Percentiles rank a stretch among this genome's conserved stretches.
Conservation (phyloP, 2,797 vertebrate genomes). For the Gastrophryne carolinensis region DNA sequence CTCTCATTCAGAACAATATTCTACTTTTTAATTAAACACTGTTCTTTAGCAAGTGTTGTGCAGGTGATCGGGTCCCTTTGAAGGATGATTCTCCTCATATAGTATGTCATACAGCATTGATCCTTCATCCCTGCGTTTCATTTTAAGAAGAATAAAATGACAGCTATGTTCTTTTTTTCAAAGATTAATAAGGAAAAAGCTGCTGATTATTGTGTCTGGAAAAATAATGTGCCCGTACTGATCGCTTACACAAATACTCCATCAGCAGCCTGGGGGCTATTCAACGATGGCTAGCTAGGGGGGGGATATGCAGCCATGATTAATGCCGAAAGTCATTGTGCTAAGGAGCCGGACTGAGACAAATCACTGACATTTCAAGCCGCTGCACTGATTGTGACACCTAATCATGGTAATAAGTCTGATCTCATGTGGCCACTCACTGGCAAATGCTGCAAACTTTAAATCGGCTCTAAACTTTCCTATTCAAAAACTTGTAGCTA, state of each 20-base stretch:
- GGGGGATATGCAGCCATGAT: constrained; percentile 24
- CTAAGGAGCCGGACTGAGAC: constrained; percentile 11
- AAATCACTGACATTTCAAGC: constrained; percentile 26
- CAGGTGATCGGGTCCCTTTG: neutral
- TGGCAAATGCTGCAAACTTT: no score
- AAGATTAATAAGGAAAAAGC: neutral
- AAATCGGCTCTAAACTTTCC: no score
- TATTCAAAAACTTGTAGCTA: no score
- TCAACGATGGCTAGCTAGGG: neutral
- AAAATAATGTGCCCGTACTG: constrained; percentile 14
- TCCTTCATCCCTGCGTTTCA: neutral
- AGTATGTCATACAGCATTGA: neutral
- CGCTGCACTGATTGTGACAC: constrained; percentile 8
- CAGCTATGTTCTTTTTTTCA: neutral
- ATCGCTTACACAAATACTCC: constrained; percentile 7
- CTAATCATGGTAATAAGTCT: no score
- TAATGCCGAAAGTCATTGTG: constrained; percentile 18
- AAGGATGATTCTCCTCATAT: neutral
- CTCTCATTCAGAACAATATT: no score
- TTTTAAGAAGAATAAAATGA: neutral
- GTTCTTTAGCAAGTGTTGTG: no score
- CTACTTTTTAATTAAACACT: no score
- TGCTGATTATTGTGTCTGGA: neutral
- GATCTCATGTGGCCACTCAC: no score
- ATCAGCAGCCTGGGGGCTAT: constrained; percentile 11